Conservation (phyloP, 2,113 vertebrate genomes). For the Otolemur garnettii region DNA sequence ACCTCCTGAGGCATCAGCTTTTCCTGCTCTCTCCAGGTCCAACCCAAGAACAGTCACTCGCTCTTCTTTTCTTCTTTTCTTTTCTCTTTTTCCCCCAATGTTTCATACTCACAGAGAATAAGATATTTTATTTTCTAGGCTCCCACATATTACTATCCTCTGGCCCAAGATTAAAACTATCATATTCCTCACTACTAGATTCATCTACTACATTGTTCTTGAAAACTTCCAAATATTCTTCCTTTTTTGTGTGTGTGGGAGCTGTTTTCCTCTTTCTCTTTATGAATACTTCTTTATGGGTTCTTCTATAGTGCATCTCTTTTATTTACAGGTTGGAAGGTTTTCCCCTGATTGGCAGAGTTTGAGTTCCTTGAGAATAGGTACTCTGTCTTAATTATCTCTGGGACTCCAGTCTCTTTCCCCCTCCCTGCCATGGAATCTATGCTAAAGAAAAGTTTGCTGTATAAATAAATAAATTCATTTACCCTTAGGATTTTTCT, state of each 20-base stretch:
- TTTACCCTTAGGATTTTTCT: constrained; percentile 25
- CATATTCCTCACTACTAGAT: constrained; percentile 28
- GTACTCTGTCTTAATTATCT: constrained; percentile 33
- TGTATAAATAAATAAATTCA: constrained; percentile 27
- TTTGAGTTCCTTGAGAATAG: neutral
- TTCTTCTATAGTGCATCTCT: constrained; percentile 2
- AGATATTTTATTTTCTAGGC: neutral
- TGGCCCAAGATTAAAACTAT: neutral
- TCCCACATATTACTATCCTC: constrained; percentile 7
- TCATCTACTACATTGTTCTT: constrained; percentile 48
- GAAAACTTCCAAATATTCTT: constrained; percentile 25
- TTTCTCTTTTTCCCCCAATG: neutral
- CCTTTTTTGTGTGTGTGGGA: neutral
- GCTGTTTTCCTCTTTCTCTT: constrained; percentile 19
- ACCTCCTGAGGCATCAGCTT: neutral
- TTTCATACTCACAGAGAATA: neutral
- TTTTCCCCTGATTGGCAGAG: neutral
- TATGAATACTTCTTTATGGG: neutral
- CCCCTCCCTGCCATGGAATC: neutral
- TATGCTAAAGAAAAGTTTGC: constrained; percentile 36
- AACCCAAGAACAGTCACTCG: neutral
- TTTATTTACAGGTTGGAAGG: neutral
- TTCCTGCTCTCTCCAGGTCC: neutral
- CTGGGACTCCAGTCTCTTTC: neutral
- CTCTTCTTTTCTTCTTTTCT: neutral